These are phyloP conservation scores for Elanus axillaris DNA, from an alignment of 2,113 vertebrate genomes.

Conservation along the genomic window DNA sequence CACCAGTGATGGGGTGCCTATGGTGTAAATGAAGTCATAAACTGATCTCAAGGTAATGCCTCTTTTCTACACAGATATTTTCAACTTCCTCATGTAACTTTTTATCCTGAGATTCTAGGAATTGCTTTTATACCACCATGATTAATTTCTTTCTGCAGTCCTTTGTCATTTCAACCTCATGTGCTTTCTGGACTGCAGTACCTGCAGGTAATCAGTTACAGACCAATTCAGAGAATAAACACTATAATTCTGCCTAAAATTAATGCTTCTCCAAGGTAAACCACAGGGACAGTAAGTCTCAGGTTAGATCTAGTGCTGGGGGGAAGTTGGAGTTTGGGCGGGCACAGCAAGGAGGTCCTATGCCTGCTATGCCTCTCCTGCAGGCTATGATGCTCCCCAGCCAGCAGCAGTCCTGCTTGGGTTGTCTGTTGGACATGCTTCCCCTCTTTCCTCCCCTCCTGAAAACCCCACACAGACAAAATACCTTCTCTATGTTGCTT, in stretches of 20 bases:
- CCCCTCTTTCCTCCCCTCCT: background rate
- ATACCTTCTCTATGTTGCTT: background rate
- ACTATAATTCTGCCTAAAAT: background rate
- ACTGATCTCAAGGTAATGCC: background rate
- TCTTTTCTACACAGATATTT: background rate
- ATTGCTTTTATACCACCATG: background rate
- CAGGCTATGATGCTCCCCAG: background rate
- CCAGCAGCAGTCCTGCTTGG: background rate
- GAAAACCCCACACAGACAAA: background rate
- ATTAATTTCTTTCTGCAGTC: background rate
- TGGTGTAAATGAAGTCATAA: background rate
- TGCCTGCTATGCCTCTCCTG: background rate
- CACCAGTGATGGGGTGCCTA: background rate
- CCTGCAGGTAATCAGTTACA: background rate
- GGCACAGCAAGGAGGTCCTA: background rate
- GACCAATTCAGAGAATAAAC: background rate
- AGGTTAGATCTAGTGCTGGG: background rate
- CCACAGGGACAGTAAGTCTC: background rate
- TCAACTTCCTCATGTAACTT: background rate
- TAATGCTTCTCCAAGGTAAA: background rate
- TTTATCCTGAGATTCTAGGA: background rate
- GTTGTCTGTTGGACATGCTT: background rate
- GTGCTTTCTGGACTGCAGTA: background rate
- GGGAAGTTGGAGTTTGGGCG: rapidly evolving
- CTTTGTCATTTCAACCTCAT: background rate